Evolutionary conservation across 1,140 invertebrate genomes (phyloP).

Genomic region (Aethina tumida): DNA sequence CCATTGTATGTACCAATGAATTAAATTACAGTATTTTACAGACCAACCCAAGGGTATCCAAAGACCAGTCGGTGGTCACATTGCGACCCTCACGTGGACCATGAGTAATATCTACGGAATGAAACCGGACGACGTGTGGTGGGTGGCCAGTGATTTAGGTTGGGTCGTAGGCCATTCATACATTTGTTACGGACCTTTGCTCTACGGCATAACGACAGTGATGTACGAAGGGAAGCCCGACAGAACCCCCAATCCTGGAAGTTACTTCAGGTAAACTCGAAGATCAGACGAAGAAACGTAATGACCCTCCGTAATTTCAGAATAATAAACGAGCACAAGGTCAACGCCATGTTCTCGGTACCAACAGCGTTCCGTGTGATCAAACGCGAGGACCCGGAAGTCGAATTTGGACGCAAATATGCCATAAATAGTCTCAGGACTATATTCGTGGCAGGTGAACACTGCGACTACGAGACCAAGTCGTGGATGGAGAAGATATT

Average conservation of each 20-base stretch:
- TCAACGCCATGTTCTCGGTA: constrained; percentile 78
- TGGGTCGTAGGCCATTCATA: constrained; percentile 95
- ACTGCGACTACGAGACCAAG: constrained; percentile 87
- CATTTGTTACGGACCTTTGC: constrained; percentile 82
- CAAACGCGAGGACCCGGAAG: constrained; percentile 61
- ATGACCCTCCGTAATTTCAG: constrained; percentile 42
- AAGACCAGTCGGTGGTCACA: constrained; percentile 76
- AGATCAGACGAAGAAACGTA: constrained; percentile 1
- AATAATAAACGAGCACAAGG: constrained; percentile 77
- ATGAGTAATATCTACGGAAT: constrained; percentile 78
- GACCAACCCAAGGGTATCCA: constrained; percentile 77
- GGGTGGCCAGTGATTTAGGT: constrained; percentile 72
- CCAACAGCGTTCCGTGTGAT: constrained; percentile 84
- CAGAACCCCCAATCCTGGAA: constrained; percentile 80
- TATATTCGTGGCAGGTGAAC: constrained; percentile 87
- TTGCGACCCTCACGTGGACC: constrained; percentile 73
- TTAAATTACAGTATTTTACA: constrained; percentile 32
- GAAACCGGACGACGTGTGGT: constrained; percentile 75
- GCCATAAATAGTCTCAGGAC: constrained; percentile 61
- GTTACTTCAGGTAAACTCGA: constrained; percentile 66
- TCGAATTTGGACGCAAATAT: constrained; percentile 55
- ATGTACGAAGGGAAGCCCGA: constrained; percentile 94
- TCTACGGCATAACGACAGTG: constrained; percentile 72
- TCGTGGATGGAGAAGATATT: constrained; percentile 73
- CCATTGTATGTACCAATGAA: not conserved